A percentile compares a stretch with the other conserved stretches of the same genome.
Conservation (phyloP, 1,140 invertebrate genomes). For the Hyles vespertilio region DNA sequence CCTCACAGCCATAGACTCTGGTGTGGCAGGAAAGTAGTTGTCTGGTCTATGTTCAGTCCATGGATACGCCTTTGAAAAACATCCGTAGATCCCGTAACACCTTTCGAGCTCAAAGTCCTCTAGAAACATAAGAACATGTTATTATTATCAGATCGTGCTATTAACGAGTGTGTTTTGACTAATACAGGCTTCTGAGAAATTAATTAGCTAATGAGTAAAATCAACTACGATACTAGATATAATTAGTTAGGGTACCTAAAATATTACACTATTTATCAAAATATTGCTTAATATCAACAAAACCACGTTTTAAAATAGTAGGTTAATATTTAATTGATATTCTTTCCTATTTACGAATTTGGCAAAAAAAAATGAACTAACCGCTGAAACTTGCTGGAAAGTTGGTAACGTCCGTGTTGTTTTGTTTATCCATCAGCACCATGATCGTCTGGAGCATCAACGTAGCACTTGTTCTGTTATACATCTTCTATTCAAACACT, state of each 20-base stretch:
- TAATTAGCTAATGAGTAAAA: too few species aligned
- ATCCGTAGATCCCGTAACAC: constrained; percentile 89
- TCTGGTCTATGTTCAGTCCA: constrained; percentile 88
- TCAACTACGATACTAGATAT: not conserved
- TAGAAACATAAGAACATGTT: constrained; percentile 9
- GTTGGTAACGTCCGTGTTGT: constrained; percentile 53
- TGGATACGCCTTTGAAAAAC: constrained; percentile 87
- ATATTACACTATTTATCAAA: too few species aligned
- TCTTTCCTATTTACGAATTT: too few species aligned
- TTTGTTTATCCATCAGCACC: constrained; percentile 69
- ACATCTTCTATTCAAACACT: constrained; percentile 37
- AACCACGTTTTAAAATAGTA: too few species aligned
- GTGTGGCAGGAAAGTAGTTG: constrained; percentile 83
- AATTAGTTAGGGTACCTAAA: not conserved
- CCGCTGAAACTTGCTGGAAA: constrained; percentile 51
- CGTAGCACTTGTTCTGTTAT: constrained; percentile 64
- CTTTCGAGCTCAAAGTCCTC: constrained; percentile 58
- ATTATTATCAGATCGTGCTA: too few species aligned
- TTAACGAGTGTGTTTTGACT: too few species aligned
- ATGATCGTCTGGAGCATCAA: constrained; percentile 72
- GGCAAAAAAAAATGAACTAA: constrained; percentile 33
- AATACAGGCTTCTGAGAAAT: too few species aligned
- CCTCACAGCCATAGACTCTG: constrained; percentile 69
- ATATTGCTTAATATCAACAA: too few species aligned
- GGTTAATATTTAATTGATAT: too few species aligned